phyloP scores from a whole-genome alignment of 2,113 vertebrate genomes.

The Centropus unirufus region DNA sequence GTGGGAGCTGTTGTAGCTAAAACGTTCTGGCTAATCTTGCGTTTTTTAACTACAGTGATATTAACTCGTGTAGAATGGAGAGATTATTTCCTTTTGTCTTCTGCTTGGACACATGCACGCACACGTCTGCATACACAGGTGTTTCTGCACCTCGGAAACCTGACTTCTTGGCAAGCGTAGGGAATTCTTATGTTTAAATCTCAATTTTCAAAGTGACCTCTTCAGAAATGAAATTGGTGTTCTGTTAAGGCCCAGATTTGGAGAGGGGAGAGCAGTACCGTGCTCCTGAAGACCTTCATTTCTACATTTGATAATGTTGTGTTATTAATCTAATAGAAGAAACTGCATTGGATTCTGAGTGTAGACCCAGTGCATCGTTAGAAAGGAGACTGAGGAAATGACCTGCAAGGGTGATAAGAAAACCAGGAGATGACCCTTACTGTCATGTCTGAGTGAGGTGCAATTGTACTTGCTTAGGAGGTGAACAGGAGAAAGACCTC shows the following conservation, averaged over 20 bases:
- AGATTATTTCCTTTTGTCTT: neutral
- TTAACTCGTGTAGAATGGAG: neutral
- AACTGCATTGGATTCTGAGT: neutral
- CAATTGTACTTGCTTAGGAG: neutral
- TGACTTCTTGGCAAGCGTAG: neutral
- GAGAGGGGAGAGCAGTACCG: neutral
- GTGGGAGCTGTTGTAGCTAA: neutral
- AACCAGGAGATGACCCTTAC: neutral
- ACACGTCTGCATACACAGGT: neutral
- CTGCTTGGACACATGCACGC: neutral
- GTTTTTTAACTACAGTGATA: neutral
- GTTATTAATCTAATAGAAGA: neutral
- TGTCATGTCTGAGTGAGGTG: neutral
- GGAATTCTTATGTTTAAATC: neutral
- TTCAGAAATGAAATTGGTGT: neutral
- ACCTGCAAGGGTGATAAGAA: neutral
- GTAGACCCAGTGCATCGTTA: neutral
- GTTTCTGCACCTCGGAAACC: neutral
- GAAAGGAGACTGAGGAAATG: neutral
- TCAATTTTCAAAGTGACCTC: neutral
- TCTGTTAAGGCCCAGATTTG: neutral
- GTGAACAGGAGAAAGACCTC: neutral
- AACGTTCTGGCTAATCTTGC: neutral
- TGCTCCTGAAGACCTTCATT: neutral
- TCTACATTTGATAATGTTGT: neutral